Evolutionary conservation across 2,888 invertebrate species (phyloP), one percentile per base, ranked within the genome.

Genomic region (Chrysodeixis includens): DNA sequence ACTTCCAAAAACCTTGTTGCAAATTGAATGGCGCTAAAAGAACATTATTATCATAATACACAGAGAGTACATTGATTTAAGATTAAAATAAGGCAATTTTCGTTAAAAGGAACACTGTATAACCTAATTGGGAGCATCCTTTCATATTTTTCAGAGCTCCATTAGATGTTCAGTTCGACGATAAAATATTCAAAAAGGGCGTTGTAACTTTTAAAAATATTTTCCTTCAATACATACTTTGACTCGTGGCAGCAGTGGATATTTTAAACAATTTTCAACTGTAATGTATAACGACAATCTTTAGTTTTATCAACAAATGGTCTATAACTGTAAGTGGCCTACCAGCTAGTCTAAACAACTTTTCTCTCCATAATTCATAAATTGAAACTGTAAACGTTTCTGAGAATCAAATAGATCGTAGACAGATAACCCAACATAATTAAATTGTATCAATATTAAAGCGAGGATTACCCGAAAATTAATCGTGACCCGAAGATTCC

Each of bases 91-190:
- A 88, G 70, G 74, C 84, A 86, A 88, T 89, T 87, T 86, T 62
- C 79, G 81, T 82, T 86, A 86, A 88, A 88, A 89, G 87, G 82
- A 79, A 83, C 82, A 82, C 78, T 82, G 76, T 81, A 78, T 86
- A 87, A 89, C 85, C 76, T 86, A 84, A 90, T 90, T 85, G 83
- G 73, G 71, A 68, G 74, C 74, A 87, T 83, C 83, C 81, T 88
- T 87, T 86, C 77, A 88, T 84, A 85, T 86, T 89, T 87, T 88
- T 82, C 81, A 80, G 73, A 78, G 76, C 81, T 78, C 87, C 88
- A 87, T 91, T 88, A 86, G 65, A 83, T 73, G 79, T 81, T 82
- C 68, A 84, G 76, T 74, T 82, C 73, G 76, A 66, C 74, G 70
- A 85, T 89, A 74, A 84, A 90, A 86, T 86, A 89, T 89, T 88